Conservation (phyloP, 1,140 invertebrate genomes). For the Triops longicaudatus region DNA sequence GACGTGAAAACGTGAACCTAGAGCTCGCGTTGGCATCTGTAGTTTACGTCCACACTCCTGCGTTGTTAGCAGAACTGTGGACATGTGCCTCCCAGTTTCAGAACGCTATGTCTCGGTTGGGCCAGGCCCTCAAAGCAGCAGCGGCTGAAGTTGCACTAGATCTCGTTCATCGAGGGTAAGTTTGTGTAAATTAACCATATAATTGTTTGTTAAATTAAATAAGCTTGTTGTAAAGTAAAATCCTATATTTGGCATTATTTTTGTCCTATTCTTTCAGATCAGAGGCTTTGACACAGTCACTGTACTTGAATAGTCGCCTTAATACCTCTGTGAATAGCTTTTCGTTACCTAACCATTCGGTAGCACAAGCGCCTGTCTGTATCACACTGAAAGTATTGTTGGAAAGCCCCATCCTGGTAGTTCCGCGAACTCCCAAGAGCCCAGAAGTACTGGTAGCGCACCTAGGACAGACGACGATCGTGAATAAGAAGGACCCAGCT, state of each 20-base stretch:
- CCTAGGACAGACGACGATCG: slow-evolving; percentile 74
- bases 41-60: slow-evolving; percentile 83
- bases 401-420: slow-evolving; percentile 80
- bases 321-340: neutral
- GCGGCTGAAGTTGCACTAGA: slow-evolving; percentile 89
- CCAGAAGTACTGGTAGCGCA: slow-evolving; percentile 82
- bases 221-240: slow-evolving; percentile 25
- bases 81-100: slow-evolving; percentile 69
- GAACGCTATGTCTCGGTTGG: slow-evolving; percentile 61
- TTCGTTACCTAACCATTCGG: neutral
- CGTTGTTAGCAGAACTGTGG: slow-evolving; percentile 69
- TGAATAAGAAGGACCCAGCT: slow-evolving; percentile 34
- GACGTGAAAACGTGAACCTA: slow-evolving; percentile 45
- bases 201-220: too few species aligned
- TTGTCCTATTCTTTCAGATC: neutral
- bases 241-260: neutral
- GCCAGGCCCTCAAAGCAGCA: slow-evolving; percentile 72
- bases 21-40: slow-evolving; percentile 77
- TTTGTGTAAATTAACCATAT: slow-evolving; percentile 30
- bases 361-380: slow-evolving; percentile 26
- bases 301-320: neutral
- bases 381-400: slow-evolving; percentile 56
- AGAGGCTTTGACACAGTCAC: neutral
- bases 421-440: slow-evolving; percentile 69
- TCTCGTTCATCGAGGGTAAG: slow-evolving; percentile 52